These are phyloP conservation scores for Epinotia bilunana DNA, from an alignment of 2,888 invertebrate species.

Conservation along the genomic window DNA sequence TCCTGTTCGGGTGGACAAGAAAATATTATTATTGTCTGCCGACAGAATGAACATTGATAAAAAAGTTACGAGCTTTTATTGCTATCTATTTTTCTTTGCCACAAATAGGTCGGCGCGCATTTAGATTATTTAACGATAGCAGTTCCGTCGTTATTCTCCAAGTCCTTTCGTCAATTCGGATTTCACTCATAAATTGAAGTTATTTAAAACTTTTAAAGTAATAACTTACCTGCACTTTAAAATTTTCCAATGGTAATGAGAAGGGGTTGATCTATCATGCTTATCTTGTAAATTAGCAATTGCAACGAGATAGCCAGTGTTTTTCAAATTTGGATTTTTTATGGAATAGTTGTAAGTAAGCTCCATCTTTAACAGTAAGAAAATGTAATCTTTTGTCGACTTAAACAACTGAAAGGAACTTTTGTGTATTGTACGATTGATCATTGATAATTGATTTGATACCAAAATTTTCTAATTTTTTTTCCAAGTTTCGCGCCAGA, in stretches of 20 bases:
- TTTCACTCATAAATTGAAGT: not conserved
- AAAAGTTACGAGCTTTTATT: no score
- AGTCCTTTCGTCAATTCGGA: no score
- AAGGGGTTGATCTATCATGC: slow-evolving; percentile 78
- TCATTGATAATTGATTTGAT: no score
- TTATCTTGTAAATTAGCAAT: slow-evolving; percentile 73
- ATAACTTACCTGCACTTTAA: slow-evolving; percentile 72
- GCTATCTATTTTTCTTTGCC: no score
- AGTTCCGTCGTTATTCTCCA: no score
- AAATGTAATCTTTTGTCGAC: not conserved
- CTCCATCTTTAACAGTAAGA: slow-evolving; percentile 54
- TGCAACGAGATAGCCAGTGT: slow-evolving; percentile 68
- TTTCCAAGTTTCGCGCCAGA: slow-evolving; percentile 8
- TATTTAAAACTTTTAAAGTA: not conserved
- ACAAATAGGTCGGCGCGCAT: no score
- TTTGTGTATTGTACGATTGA: not conserved
- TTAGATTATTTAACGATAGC: no score
- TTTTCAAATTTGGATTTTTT: slow-evolving; percentile 68
- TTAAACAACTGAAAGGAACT: not conserved
- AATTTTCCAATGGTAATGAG: slow-evolving; percentile 79
- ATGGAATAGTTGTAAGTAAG: slow-evolving; percentile 61
- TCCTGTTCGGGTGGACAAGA: slow-evolving; percentile 56
- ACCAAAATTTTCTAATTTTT: not conserved
- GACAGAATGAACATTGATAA: no score
- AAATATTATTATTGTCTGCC: not conserved